Conservation (phyloP, 1,140 invertebrate genomes). For the Megalonaias nervosa region DNA sequence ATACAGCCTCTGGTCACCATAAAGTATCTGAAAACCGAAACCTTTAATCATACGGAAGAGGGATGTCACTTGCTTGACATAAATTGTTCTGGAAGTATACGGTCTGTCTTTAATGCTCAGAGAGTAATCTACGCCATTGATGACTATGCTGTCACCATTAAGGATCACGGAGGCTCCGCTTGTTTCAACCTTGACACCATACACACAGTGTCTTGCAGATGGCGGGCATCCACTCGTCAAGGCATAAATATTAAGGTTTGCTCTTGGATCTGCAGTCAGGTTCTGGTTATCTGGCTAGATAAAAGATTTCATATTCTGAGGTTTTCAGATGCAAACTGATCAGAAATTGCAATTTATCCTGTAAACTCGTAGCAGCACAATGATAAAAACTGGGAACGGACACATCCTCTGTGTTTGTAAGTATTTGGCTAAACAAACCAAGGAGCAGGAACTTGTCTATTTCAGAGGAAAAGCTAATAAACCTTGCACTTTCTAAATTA, state of each 20-base stretch:
- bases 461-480: too few relatives aligned
- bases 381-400: too few relatives aligned
- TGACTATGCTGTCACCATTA: slow-evolving; percentile 29
- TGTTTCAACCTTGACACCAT: slow-evolving; percentile 23
- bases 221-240: slow-evolving; percentile 27
- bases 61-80: slow-evolving; percentile 39
- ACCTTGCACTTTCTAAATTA: too few relatives aligned
- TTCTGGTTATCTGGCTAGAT: slow-evolving; percentile 15
- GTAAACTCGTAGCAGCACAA: too few relatives aligned
- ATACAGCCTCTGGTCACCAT: slow-evolving; percentile 23
- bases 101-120: slow-evolving; percentile 24
- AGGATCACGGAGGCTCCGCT: slow-evolving; percentile 23
- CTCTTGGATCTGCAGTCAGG: slow-evolving; percentile 25
- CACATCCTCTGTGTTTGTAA: too few relatives aligned
- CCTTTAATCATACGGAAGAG: slow-evolving; percentile 33
- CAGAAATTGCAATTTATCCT: too few relatives aligned
- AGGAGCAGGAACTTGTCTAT: too few relatives aligned
- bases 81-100: slow-evolving; percentile 25
- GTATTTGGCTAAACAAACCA: too few relatives aligned
- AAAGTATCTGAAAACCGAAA: slow-evolving; percentile 40
- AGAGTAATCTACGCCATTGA: slow-evolving; percentile 30
- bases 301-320: neutral
- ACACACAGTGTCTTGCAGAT: slow-evolving; percentile 26
- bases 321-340: neutral
- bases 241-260: slow-evolving; percentile 24